phyloP scores from a whole-genome alignment of 2,113 vertebrate genomes.

The Tragelaphus strepsiceros region DNA sequence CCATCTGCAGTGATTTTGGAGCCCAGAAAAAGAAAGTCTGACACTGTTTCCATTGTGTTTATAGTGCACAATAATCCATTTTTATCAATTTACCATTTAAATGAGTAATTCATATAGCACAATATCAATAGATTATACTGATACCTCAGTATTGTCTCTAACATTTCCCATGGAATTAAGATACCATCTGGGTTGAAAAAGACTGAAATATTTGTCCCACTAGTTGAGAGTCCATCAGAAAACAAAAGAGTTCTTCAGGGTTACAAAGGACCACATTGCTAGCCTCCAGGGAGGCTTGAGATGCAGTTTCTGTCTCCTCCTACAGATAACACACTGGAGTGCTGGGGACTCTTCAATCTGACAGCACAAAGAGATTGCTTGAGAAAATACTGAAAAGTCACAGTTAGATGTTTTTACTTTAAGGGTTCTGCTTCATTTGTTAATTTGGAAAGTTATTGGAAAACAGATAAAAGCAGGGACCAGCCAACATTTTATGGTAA shows the following conservation, averaged over 20 bases:
- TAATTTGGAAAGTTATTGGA: neutral
- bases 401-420: neutral
- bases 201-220: neutral
- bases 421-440: neutral
- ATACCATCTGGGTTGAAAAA: neutral
- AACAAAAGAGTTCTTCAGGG: neutral
- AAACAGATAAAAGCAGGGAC: neutral
- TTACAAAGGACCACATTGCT: neutral
- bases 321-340: neutral
- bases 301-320: neutral
- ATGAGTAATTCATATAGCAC: neutral
- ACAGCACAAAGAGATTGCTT: neutral
- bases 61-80: neutral
- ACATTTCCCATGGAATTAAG: neutral
- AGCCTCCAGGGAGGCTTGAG: neutral
- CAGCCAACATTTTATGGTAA: neutral
- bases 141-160: neutral
- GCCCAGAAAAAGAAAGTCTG: too few relatives aligned
- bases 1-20: too few relatives aligned
- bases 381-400: neutral
- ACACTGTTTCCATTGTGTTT: neutral
- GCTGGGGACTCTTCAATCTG: neutral
- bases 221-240: neutral
- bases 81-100: conserved; percentile 2
- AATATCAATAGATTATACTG: neutral